Evolutionary conservation across 2,113 vertebrate genomes (phyloP).

Genomic region (Plotosus lineatus): DNA sequence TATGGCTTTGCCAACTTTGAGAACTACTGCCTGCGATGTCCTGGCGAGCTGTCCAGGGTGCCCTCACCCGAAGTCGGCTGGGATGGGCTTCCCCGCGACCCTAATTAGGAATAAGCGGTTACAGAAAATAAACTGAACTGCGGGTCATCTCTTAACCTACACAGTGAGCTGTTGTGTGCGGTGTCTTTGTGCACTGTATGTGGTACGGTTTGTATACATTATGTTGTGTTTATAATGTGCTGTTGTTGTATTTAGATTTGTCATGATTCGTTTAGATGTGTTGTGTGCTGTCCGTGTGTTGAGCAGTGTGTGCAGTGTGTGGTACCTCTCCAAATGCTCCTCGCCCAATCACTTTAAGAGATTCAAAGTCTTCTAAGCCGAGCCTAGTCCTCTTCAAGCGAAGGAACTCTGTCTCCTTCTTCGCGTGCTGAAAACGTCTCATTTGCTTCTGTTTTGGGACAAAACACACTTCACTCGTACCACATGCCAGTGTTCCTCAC

Average conservation of each 20-base stretch:
- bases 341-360: conserved; percentile 58
- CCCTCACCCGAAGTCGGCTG: no score
- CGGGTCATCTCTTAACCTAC: no score
- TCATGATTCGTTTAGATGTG: not conserved
- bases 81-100: no score
- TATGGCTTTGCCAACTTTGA: no score
- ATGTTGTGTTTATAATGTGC: no score
- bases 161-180: not conserved
- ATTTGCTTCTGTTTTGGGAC: conserved; percentile 47
- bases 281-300: not conserved
- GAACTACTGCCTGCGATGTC: no score
- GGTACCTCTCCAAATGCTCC: conserved; percentile 59
- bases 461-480: not conserved
- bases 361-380: conserved; percentile 57
- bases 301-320: not conserved
- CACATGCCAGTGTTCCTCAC: not conserved
- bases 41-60: no score
- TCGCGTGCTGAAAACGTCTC: conserved; percentile 54
- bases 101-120: no score
- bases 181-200: not conserved
- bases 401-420: conserved; percentile 58
- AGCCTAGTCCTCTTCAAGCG: conserved; percentile 56
- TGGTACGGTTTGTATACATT: no score
- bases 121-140: no score
- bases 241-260: no score